Evolutionary conservation across 2,797 vertebrate genomes (phyloP).

Genomic region (Okamejei kenojei): DNA sequence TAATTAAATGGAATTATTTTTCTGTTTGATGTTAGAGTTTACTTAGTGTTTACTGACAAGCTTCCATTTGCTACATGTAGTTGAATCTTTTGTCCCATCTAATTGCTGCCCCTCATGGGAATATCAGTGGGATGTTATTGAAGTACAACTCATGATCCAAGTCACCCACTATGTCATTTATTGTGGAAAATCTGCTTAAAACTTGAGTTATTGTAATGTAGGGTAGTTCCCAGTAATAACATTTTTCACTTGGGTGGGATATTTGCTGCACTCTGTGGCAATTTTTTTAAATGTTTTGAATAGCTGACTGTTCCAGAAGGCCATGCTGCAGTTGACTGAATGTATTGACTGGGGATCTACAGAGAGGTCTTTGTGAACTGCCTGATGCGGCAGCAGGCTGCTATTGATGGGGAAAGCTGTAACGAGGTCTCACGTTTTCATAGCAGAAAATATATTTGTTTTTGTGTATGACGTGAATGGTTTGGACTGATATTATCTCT

Average conservation of each 20-base stretch:
- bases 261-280: background rate
- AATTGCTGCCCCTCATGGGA: background rate
- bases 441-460: background rate
- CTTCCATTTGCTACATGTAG: background rate
- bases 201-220: background rate
- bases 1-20: no score
- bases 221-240: background rate
- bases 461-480: background rate
- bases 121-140: background rate
- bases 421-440: background rate
- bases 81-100: background rate
- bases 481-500: background rate
- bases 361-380: background rate
- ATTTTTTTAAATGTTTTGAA: background rate
- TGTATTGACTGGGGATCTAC: background rate
- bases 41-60: background rate
- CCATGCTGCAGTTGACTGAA: slow-evolving; percentile 7
- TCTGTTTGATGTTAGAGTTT: no score
- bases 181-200: background rate
- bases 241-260: background rate
- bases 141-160: background rate
- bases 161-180: background rate
- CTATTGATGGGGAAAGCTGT: background rate
- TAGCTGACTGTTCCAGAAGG: background rate
- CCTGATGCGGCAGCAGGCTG: background rate